Conservation (phyloP, 2,888 invertebrate species). For the Drosophila flavopinicola region DNA sequence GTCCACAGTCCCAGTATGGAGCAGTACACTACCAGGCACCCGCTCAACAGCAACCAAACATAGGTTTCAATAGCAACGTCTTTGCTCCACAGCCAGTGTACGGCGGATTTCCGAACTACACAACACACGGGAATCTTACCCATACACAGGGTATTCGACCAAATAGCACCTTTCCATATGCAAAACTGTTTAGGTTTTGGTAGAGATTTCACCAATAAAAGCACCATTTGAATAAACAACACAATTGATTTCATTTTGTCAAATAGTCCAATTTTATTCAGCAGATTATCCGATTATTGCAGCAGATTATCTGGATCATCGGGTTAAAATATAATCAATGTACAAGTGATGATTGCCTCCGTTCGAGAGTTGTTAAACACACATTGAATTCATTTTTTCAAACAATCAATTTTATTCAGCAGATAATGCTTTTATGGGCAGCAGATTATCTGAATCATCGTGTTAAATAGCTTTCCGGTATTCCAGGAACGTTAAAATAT, state of each 20-base stretch:
- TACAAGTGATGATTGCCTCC: slow-evolving; percentile 63
- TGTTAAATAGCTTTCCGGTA: slow-evolving; percentile 64
- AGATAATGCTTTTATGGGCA: slow-evolving; percentile 28
- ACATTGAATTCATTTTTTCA: slow-evolving; percentile 54
- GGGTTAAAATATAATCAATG: slow-evolving; percentile 42
- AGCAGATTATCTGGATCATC: slow-evolving; percentile 62
- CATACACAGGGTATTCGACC: slow-evolving; percentile 8
- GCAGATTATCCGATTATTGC: slow-evolving; percentile 30
- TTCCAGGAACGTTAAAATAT: slow-evolving; percentile 64
- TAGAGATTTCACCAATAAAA: slow-evolving; percentile 13
- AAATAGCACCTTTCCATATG: slow-evolving; percentile 14
- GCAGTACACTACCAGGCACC: slow-evolving; percentile 2
- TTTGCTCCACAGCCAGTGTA: slow-evolving; percentile 4
- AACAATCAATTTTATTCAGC: slow-evolving; percentile 64
- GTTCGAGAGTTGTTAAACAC: slow-evolving; percentile 37
- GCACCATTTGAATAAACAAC: slow-evolving; percentile 18
- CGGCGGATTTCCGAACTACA: slow-evolving; percentile 5
- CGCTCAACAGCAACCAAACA: slow-evolving; percentile 9
- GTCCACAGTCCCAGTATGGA: slow-evolving; percentile 2
- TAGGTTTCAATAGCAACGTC: slow-evolving; percentile 9
- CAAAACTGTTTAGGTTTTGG: slow-evolving; percentile 43
- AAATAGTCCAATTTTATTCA: slow-evolving; percentile 66
- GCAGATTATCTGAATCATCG: slow-evolving; percentile 63
- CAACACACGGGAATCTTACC: slow-evolving; percentile 21
- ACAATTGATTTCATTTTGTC: slow-evolving; percentile 49